Evolutionary conservation across 1,140 invertebrate genomes (phyloP).

Genomic region (Melipona quadrifasciata): DNA sequence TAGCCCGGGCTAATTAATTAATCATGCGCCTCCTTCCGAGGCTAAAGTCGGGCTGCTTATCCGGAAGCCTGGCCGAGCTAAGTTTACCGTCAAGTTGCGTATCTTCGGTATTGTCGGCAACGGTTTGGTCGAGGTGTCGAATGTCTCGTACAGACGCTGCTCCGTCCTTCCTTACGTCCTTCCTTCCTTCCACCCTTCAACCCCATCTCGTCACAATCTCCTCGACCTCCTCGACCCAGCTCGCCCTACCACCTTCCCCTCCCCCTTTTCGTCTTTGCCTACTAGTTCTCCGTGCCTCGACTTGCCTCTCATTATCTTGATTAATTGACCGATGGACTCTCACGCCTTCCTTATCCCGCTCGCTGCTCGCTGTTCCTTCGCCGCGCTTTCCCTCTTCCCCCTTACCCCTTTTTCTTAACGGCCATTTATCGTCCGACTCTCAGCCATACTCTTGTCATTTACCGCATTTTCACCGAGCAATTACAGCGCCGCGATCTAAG

Average conservation of each 20-base stretch:
- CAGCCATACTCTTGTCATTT: conserved; percentile 27
- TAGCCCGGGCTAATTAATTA: conserved; percentile 81
- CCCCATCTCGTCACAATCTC: not conserved
- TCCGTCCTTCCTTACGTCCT: conserved; percentile 57
- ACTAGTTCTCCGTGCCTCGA: conserved; percentile 62
- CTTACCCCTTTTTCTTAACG: conserved; percentile 35
- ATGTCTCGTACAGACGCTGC: conserved; percentile 78
- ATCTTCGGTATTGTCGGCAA: conserved; percentile 79
- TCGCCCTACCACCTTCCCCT: conserved; percentile 31
- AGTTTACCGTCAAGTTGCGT: conserved; percentile 80
- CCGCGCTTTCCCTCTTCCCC: not conserved
- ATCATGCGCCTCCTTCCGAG: conserved; percentile 73
- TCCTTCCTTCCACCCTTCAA: conserved; percentile 55
- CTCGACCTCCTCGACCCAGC: conserved; percentile 26
- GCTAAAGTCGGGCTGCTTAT: conserved; percentile 79
- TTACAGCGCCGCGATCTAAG: conserved; percentile 17
- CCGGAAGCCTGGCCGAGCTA: conserved; percentile 77
- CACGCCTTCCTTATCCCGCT: conserved; percentile 34
- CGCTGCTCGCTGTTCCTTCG: conserved; percentile 5
- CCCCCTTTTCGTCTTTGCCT: conserved; percentile 51
- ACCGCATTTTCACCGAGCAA: conserved; percentile 1
- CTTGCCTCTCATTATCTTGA: conserved; percentile 81
- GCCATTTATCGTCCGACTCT: conserved; percentile 15
- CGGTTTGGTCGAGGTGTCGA: conserved; percentile 78
- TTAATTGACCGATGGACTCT: conserved; percentile 81